phyloP scores from a whole-genome alignment of 1,140 invertebrate genomes.

The Scaptomyza pallida region DNA sequence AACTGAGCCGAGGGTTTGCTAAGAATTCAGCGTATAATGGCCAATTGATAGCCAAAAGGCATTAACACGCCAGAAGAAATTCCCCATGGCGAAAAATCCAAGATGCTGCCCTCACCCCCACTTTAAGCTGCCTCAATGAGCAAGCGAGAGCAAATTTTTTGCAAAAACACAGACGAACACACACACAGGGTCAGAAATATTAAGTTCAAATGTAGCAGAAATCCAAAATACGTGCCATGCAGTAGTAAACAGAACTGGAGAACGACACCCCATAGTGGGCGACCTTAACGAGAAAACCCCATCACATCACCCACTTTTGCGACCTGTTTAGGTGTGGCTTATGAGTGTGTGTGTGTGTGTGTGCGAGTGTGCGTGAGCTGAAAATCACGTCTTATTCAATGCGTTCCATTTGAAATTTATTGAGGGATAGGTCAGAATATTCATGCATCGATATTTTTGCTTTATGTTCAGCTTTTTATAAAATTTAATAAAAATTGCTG shows the following conservation, averaged over 20 bases:
- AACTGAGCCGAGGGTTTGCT: slow-evolving; percentile 36
- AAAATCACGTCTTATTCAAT: slow-evolving; percentile 78
- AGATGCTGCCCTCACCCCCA: slow-evolving; percentile 46
- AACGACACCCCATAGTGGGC: slow-evolving; percentile 23
- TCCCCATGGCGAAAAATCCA: slow-evolving; percentile 63
- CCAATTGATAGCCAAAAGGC: slow-evolving; percentile 82
- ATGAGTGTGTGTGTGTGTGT: slow-evolving; percentile 14
- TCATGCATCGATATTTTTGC: slow-evolving; percentile 75
- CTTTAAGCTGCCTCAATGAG: slow-evolving; percentile 31
- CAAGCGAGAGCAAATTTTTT: slow-evolving; percentile 49
- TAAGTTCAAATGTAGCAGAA: slow-evolving; percentile 82
- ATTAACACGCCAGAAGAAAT: slow-evolving; percentile 79
- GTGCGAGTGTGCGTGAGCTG: slow-evolving; percentile 50
- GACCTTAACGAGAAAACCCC: slow-evolving; percentile 56
- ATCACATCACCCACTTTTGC: slow-evolving; percentile 19
- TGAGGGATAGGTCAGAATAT: slow-evolving; percentile 76
- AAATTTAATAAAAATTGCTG: slow-evolving; percentile 53
- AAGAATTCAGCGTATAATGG: slow-evolving; percentile 72
- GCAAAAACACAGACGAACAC: slow-evolving; percentile 25
- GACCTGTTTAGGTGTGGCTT: slow-evolving; percentile 46
- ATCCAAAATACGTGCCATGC: slow-evolving; percentile 79
- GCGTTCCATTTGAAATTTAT: slow-evolving; percentile 68
- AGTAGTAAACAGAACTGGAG: slow-evolving; percentile 68
- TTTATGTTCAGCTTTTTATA: slow-evolving; percentile 24
- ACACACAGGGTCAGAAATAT: slow-evolving; percentile 59